Percentiles rank a stretch among this genome's conserved stretches.
Evolutionary conservation across 37 sponge, comb jelly and placozoan genomes (phyloP).

Genomic region (Beroe ovata): DNA sequence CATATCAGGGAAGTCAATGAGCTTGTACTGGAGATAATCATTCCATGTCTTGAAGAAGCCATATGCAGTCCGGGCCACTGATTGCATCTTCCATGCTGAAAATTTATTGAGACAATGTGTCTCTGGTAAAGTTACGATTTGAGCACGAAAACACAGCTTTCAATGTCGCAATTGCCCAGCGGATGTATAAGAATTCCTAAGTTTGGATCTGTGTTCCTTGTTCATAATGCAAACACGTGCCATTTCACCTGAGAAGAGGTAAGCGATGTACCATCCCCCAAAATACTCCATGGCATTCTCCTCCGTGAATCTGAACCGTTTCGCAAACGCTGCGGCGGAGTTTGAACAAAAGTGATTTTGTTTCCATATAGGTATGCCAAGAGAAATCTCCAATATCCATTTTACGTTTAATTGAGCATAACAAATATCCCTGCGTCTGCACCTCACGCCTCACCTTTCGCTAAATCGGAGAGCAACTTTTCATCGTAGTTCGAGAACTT

Average conservation of each 20-base stretch:
- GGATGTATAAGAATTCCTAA: too few relatives aligned
- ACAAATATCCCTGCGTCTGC: too few relatives aligned
- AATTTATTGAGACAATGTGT: too few relatives aligned
- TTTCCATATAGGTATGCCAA: too few relatives aligned
- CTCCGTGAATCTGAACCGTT: conserved; percentile 6
- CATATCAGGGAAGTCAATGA: conserved; percentile 37
- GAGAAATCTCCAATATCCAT: too few relatives aligned
- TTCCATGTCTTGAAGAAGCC: conserved; percentile 44
- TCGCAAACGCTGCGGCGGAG: background rate
- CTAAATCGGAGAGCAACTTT: background rate
- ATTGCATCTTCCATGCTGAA: conserved; percentile 43
- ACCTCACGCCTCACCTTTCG: background rate
- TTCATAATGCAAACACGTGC: too few relatives aligned
- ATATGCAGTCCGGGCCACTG: background rate
- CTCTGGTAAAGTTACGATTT: too few relatives aligned
- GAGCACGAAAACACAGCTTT: too few relatives aligned
- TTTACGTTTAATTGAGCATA: too few relatives aligned
- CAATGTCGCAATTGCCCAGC: too few relatives aligned
- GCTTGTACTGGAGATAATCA: conserved; percentile 36
- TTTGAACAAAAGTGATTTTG: too few relatives aligned
- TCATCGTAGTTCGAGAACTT: conserved; percentile 56
- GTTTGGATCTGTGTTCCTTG: too few relatives aligned
- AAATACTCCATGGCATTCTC: conserved; percentile 42
- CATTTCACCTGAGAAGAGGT: conserved; percentile 8
- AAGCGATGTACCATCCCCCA: conserved; percentile 35